phyloP scores from a whole-genome alignment of 2,797 vertebrate genomes.

The Argyrosomus regius region DNA sequence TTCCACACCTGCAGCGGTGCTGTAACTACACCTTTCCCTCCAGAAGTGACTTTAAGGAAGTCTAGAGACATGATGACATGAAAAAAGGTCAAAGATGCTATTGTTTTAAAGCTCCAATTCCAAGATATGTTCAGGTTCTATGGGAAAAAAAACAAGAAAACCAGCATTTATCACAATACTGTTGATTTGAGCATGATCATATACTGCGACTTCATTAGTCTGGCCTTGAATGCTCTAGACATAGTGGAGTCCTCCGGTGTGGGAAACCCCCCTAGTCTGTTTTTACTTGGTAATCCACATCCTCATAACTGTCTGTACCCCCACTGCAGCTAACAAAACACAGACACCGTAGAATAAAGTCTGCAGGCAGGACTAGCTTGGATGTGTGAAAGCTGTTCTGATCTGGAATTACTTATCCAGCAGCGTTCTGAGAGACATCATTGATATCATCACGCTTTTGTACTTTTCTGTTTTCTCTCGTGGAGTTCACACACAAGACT shows the following conservation, averaged over 20 bases:
- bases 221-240: conserved; percentile 16
- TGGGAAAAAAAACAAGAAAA: background rate
- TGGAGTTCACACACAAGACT: conserved; percentile 29
- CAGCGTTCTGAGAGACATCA: conserved; percentile 37
- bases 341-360: conserved; percentile 60
- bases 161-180: background rate
- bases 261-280: conserved; percentile 75
- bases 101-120: background rate
- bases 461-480: conserved; percentile 29
- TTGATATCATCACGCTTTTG: conserved; percentile 22
- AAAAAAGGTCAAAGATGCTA: background rate
- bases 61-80: background rate
- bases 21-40: conserved; percentile 6
- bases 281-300: conserved; percentile 77
- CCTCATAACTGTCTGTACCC: conserved; percentile 60
- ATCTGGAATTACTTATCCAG: conserved; percentile 62
- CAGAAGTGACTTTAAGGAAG: background rate
- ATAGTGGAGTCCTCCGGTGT: conserved; percentile 57
- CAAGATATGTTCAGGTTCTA: background rate
- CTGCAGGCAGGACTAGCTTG: conserved; percentile 47
- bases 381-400: conserved; percentile 54
- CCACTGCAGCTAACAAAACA: conserved; percentile 78
- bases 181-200: background rate
- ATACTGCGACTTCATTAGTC: background rate
- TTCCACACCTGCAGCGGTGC: conserved; percentile 8